Evolutionary conservation across 2,797 vertebrate species (phyloP).

Genomic region (Aeoliscus strigatus): DNA sequence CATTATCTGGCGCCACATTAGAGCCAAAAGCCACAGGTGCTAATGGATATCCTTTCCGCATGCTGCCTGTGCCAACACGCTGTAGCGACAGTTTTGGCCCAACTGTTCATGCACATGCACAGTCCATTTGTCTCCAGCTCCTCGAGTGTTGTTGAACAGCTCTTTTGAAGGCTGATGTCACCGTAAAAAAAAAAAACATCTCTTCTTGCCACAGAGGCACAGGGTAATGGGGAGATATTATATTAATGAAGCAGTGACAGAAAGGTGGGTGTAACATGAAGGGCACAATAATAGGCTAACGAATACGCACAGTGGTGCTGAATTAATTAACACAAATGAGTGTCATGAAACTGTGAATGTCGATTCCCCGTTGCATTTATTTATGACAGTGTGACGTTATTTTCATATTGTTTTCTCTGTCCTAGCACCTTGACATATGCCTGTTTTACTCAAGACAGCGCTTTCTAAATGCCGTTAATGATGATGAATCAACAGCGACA

Average conservation of each 20-base stretch:
- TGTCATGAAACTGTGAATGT: slow-evolving; percentile 38
- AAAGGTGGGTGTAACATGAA: slow-evolving; percentile 54
- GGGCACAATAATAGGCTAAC: slow-evolving; percentile 39
- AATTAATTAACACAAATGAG: slow-evolving; percentile 63
- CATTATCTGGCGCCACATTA: slow-evolving; percentile 41
- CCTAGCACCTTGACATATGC: slow-evolving; percentile 39
- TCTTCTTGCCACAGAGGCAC: slow-evolving; percentile 15
- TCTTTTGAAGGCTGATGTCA: slow-evolving; percentile 32
- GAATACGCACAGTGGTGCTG: slow-evolving; percentile 33
- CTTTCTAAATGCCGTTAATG: slow-evolving; percentile 65
- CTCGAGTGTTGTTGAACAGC: slow-evolving; percentile 37
- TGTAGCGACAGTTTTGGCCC: slow-evolving; percentile 51
- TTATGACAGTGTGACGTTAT: slow-evolving; percentile 32
- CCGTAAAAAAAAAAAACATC: slow-evolving; percentile 37
- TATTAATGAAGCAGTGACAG: slow-evolving; percentile 57
- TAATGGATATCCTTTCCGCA: slow-evolving; percentile 50
- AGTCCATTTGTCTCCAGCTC: slow-evolving; percentile 58
- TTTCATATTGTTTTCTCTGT: slow-evolving; percentile 22
- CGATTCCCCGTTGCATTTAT: slow-evolving; percentile 46
- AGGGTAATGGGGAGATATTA: slow-evolving; percentile 36
- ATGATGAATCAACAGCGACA: slow-evolving; percentile 71
- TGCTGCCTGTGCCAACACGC: slow-evolving; percentile 32
- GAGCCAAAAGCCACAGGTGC: slow-evolving; percentile 60
- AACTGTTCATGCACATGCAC: slow-evolving; percentile 52
- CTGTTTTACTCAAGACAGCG: slow-evolving; percentile 42